Evolutionary conservation across 2,888 invertebrate species (phyloP), one percentile per base, ranked within the genome.

Genomic region (Campaea margaritaria): DNA sequence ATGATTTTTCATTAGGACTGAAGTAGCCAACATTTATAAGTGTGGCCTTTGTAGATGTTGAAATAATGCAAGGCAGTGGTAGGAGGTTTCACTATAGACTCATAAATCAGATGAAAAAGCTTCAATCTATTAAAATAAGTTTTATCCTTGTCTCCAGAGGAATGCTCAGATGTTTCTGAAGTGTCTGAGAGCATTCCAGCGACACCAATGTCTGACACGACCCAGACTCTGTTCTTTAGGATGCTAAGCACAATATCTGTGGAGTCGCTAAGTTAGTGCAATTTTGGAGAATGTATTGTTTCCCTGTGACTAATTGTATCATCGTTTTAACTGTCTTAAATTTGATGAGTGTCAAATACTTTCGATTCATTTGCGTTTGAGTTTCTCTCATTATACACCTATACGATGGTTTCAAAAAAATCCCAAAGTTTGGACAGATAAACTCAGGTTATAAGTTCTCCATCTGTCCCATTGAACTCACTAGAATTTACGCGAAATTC

Each of bases 181-280:
- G 64, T 76, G 42, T 61, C 67, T 16, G 44, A 62, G 27, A 58
- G 52, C 44, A 44, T 59, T 75, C 82, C 38, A 74, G 82, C 66
- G 65, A 59, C 50, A 12, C 50, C 50, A 5, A 78, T 51, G 46
- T 70, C 75, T 45, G 84, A 83, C 44, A 62, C 27, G 27, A 27
- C 72, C 57, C 83, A 86, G 49, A 83, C 82, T 58, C 69, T 89
- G 53, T 89, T 85, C 63, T 76, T 73, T 79, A 87, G 88, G 76
- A 86, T 90, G 91, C 74, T 91, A 78, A 91, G 91, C 85, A 89
- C 89, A 67, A 89, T 88, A 69, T 90, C 91, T 7, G 74, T 79
- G 72, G 91, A 91, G 66, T 87, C 89, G 15, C 70, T 64, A 56
- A 52, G 63, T 59, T 67, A 68, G 52, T 56, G 13, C 31, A 27